A percentile compares a stretch with the other conserved stretches of the same genome.
Evolutionary conservation across 2,888 invertebrate genomes (phyloP).

Genomic region (Dolichomitus sp.): DNA sequence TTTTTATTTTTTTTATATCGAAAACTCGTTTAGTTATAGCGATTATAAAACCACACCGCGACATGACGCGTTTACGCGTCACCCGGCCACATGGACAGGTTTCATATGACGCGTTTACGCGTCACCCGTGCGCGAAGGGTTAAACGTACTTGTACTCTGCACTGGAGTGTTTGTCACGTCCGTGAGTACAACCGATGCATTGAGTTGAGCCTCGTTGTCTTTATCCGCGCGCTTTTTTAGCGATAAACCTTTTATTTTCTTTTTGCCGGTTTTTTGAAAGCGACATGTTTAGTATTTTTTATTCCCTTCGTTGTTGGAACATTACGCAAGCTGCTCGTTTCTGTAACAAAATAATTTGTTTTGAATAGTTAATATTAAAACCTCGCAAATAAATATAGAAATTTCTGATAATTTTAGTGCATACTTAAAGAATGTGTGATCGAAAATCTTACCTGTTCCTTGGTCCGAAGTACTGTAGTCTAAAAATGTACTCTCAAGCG

Average conservation of each 20-base stretch:
- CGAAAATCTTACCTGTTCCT: background rate
- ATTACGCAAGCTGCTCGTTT: background rate
- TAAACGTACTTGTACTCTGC: too few relatives aligned
- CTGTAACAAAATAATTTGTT: background rate
- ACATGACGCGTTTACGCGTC: too few relatives aligned
- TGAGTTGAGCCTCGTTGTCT: background rate
- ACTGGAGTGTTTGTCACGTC: too few relatives aligned
- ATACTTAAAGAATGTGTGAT: background rate
- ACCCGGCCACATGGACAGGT: too few relatives aligned
- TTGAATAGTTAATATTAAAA: background rate
- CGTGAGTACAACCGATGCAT: background rate
- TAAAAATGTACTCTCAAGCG: background rate
- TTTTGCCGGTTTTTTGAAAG: background rate
- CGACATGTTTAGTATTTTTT: background rate
- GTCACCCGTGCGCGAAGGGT: too few relatives aligned
- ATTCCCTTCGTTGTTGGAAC: background rate
- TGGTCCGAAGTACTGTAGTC: background rate
- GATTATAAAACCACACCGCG: too few relatives aligned
- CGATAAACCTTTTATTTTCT: background rate
- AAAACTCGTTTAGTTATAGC: too few relatives aligned
- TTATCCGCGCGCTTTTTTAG: background rate
- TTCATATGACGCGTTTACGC: too few relatives aligned
- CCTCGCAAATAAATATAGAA: background rate
- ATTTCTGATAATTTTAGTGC: background rate
- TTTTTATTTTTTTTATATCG: too few relatives aligned